Evolutionary conservation across 2,113 vertebrate species (phyloP), one percentile per base, ranked within the genome.

Genomic region (Lipotes vexillifer): DNA sequence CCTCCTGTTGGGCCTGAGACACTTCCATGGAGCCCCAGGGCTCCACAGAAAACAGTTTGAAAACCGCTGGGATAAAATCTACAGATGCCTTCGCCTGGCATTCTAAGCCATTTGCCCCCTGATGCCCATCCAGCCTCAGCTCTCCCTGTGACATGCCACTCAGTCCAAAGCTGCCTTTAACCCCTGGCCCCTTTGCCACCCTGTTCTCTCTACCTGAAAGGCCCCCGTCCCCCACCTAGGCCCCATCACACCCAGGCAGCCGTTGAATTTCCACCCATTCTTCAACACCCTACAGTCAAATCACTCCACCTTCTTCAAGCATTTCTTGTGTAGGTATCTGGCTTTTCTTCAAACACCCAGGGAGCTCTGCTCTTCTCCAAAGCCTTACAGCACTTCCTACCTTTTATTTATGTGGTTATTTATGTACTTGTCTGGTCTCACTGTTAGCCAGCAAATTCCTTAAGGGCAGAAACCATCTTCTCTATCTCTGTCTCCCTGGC

Each of bases 381-480:
- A 81, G 72, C 57, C 92, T 44, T 11, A 0, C 38, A 23, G 88
- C 59, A 21, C 95, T 80, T 36, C 95, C 95, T 49, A 93, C 97
- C 95, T 97, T 80, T 84, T 90, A 96, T 52, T 52, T 52, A 93
- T 75, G 0, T 0, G 46, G 87, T 96, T 96, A 96, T 97, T 98
- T 97, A 96, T 97, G 93, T 83, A 89, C 92, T 85, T 87, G 89
- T 97, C 96, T 88, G 71, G 68, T 71, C 90, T 97, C 87, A 46
- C 92, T 13, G 59, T 94, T 90, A 95, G 95, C 96, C 12, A 1
- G 94, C 78, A 95, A 88, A 96, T 96, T 97, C 96, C 97, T 96
- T 92, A 81, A 93, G 75, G 97, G 92, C 89, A 75, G 83, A 96
- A 89, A 66, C 90, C 59, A 29, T 94, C 96, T 91, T 90, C 96